Base-by-base conservation (phyloP, 2,113 vertebrate species). In the Calidris pugnax region DNA sequence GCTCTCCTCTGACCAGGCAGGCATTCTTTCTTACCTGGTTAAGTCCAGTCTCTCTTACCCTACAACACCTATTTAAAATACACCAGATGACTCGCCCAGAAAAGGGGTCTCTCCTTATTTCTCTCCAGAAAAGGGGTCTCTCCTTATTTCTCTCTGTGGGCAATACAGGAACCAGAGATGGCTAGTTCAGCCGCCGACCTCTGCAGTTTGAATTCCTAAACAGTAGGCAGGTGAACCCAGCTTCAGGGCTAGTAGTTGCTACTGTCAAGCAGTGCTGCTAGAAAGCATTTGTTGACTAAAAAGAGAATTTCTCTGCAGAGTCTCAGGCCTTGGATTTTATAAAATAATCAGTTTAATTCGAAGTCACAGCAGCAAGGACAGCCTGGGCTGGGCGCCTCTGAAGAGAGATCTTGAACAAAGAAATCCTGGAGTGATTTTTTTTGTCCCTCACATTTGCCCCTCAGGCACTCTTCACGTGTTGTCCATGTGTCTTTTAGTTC, bases 91-190 rank as follows among this genome's bases (percentile, higher is more conserved):
- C 23, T 57, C 27, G 12, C 32, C 67, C 72, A 48, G 32, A 62
- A 72, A 67, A 33, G 33, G 21, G 4, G 11, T 24, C 48, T 50
- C 48, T 50, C 23, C 39, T 47, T 14, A 4, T 73, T 73, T 78
- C 30, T 78, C 26, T 60, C 59, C 10, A 48, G 32, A 62, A 72
- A 67, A 33, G 33, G 21, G 4, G 11, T 24, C 48, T 50, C 48
- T 50, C 23, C 39, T 47, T 14, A 4, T 73, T 73, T 78, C 30
- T 78, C 26, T 60, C 59, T 8, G 2, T 12, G 37, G 33, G 17
- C 50, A 39, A 2, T 27, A 14, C 0, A 21, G 85, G 47, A 50
- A 6, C 32, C 32, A 9, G 1, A 33, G 66, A 1, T 41, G n/a
- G 47, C 26, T 33, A 1, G 19, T 73, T 37, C 59, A 79, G 59